Conservation (phyloP, 1,140 invertebrate species). For the Procambarus clarkii region DNA sequence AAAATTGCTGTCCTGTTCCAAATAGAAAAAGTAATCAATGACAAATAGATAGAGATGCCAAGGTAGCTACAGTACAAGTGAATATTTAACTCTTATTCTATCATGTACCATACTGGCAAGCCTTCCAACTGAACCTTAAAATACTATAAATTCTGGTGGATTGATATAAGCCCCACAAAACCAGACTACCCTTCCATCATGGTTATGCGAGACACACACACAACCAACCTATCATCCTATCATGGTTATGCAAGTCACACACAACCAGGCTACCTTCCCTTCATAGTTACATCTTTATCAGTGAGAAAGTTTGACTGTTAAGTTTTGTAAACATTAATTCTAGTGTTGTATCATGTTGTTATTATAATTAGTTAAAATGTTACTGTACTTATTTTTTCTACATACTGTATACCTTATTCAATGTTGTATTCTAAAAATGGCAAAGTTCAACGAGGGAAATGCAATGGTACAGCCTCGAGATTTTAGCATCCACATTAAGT, state of each 20-base stretch:
- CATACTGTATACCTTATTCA: background rate
- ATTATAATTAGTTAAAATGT: slow-evolving; percentile 1
- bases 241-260: no score
- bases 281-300: background rate
- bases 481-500: no score
- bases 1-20: background rate
- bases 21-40: background rate
- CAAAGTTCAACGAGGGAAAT: background rate
- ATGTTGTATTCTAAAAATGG: background rate
- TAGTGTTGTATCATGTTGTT: background rate
- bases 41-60: background rate
- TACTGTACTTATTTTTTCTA: background rate
- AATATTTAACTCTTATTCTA: background rate
- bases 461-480: no score
- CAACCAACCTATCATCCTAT: no score
- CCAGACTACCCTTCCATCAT: background rate
- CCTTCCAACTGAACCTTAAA: background rate
- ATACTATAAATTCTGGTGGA: background rate
- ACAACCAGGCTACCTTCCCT: no score
- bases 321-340: background rate
- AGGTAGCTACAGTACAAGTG: background rate
- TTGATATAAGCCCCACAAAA: background rate
- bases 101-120: background rate
- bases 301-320: background rate
- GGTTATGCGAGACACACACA: no score